Evolutionary conservation across 2,888 invertebrate species (phyloP).

Genomic region (Alloscopus bannaensis): DNA sequence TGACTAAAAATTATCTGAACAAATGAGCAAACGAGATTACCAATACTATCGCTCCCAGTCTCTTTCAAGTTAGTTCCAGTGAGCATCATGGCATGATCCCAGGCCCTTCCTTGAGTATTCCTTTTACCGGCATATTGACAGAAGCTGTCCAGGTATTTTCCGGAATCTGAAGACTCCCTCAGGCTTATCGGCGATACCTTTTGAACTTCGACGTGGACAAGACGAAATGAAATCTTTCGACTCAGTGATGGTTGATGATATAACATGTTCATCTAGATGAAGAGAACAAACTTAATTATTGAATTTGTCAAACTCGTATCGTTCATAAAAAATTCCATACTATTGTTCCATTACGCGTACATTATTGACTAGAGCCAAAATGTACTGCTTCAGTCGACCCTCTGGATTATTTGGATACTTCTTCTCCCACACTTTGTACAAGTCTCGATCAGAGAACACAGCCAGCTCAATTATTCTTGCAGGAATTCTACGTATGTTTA

Average conservation of each 20-base stretch:
- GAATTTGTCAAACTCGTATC: no score
- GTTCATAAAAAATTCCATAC: no score
- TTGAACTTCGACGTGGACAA: constrained; percentile 55
- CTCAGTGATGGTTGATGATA: constrained; percentile 57
- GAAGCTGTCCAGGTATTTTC: constrained; percentile 46
- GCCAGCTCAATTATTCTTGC: constrained; percentile 53
- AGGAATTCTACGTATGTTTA: no score
- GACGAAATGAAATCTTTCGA: constrained; percentile 39
- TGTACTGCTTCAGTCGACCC: constrained; percentile 34
- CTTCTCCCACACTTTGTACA: constrained; percentile 35
- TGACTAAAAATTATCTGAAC: neutral
- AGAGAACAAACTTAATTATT: neutral
- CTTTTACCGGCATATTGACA: constrained; percentile 59
- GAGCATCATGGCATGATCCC: constrained; percentile 68
- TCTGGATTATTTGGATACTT: constrained; percentile 33
- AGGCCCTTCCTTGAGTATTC: constrained; percentile 35
- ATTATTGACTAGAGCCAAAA: constrained; percentile 56
- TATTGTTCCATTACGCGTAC: no score
- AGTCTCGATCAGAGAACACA: constrained; percentile 49
- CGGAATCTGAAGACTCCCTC: constrained; percentile 12
- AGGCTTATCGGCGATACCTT: constrained; percentile 41
- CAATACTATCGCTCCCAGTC: constrained; percentile 24
- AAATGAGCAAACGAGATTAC: no score
- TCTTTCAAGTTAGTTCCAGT: constrained; percentile 44
- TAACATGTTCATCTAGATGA: constrained; percentile 61